Base-by-base conservation (phyloP, 2,888 invertebrate species). In the Camptogramma bilineatum region DNA sequence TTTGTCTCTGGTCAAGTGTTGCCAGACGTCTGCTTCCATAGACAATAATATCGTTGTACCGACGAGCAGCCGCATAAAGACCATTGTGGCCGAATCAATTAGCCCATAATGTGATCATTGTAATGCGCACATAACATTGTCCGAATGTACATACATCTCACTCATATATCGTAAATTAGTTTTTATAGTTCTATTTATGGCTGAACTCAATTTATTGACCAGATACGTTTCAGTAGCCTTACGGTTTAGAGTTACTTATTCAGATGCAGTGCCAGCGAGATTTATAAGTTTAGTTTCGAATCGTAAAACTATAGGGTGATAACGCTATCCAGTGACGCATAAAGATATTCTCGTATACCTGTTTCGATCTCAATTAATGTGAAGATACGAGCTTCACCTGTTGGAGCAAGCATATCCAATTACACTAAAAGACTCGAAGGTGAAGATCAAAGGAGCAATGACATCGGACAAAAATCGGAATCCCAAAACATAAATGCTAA, bases 1-100 rank as follows among this genome's bases (percentile, higher is more conserved):
- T 92, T 92, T 92, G 92, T 92, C 91, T 91, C 85, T 88, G 87
- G 85, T 90, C 91, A 87, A 91, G 91, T 91, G 91, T 90, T 89
- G 84, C 85, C 91, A 92, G 91, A 90, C 92, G 90, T 91, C 91
- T 90, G 91, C 79, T 65, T 73, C 77, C 79, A 85, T 90, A 91
- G 90, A 92, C 91, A 92, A 91, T 90, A 85, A 85, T 84, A 87
- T 88, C 91, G 85, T 90, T 92, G 91, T 92, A 74, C 78, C 76
- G 77, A 77, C 81, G 78, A 84, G 83, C 76, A 79, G 78, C 81
- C 77, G 80, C 78, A 90, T 85, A 91, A 90, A 87, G 90, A 73
- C 78, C 89, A 90, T 91, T 92, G 92, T 92, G 82, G 88, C 81
- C 85, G 84, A 90, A 91, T 91, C 92, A 91, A 91, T 92, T 91